Evolutionary conservation across 2,113 vertebrate genomes (phyloP).

Genomic region (Psophia crepitans): DNA sequence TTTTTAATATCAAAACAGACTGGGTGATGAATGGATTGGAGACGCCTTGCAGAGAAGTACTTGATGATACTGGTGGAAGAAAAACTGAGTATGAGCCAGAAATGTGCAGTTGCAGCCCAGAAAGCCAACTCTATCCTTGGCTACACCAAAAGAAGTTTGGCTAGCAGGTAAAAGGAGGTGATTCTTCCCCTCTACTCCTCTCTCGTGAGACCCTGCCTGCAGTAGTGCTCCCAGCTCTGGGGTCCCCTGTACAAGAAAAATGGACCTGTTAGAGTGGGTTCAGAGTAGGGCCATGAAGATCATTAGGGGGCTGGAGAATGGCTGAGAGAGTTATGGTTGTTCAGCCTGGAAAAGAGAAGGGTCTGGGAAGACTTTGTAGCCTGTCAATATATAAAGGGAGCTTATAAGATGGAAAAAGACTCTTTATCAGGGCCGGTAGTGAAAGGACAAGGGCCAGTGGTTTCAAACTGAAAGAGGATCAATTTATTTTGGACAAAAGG

Average conservation of each 20-base stretch:
- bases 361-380: fast-evolving
- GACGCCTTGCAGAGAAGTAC: neutral
- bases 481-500: neutral
- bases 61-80: neutral
- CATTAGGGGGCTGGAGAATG: neutral
- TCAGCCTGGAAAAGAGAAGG: neutral
- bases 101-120: neutral
- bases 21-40: neutral
- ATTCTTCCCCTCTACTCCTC: neutral
- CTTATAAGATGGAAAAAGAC: neutral
- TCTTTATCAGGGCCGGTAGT: neutral
- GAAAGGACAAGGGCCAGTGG: neutral
- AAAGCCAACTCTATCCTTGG: neutral
- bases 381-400: neutral
- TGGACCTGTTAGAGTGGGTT: fast-evolving
- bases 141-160: neutral
- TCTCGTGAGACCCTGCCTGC: neutral
- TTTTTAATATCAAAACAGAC: neutral
- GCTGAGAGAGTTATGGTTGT: neutral
- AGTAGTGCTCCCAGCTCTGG: neutral
- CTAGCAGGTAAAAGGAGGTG: neutral
- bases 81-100: neutral
- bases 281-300: neutral
- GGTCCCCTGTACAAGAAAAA: no score
- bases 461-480: neutral